Percentiles rank a stretch among this genome's conserved stretches.
Conservation (phyloP, 2,888 invertebrate genomes). For the Geotrupes spiniger region DNA sequence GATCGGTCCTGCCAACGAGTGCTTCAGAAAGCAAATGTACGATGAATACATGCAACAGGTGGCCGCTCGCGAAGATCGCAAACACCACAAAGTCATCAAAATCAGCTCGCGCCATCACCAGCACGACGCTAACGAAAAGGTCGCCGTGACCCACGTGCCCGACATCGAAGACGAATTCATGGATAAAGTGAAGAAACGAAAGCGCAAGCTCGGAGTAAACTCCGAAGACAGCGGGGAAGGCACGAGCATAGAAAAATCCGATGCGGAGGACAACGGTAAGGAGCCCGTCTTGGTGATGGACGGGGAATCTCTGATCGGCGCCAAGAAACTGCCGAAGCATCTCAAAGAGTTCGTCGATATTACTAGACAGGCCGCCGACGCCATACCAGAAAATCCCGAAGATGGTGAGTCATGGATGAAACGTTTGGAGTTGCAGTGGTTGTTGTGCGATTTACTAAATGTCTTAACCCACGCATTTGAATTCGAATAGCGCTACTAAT, state of each 20-base stretch:
- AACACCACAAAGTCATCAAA: constrained; percentile 77
- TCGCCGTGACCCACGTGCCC: constrained; percentile 49
- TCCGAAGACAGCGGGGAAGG: constrained; percentile 63
- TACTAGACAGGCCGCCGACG: constrained; percentile 44
- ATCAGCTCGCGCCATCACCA: constrained; percentile 60
- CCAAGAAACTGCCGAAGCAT: constrained; percentile 69
- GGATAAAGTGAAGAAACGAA: constrained; percentile 68
- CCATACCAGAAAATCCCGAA: constrained; percentile 48
- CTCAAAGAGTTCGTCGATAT: constrained; percentile 75
- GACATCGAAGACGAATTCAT: constrained; percentile 75
- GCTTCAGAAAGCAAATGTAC: constrained; percentile 78
- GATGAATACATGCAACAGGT: constrained; percentile 79
- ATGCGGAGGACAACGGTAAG: constrained; percentile 33
- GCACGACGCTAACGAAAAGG: constrained; percentile 20
- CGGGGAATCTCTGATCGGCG: constrained; percentile 61
- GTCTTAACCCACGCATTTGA: constrained; percentile 16
- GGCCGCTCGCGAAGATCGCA: constrained; percentile 73
- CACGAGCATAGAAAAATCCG: constrained; percentile 34
- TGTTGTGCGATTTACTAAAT: constrained; percentile 18
- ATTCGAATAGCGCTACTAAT: constrained; percentile 18
- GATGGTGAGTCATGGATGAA: constrained; percentile 49
- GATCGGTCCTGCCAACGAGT: constrained; percentile 54
- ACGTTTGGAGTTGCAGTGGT: constrained; percentile 22
- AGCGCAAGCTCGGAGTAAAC: constrained; percentile 63
- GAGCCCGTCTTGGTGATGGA: constrained; percentile 60